A percentile compares a stretch with the other conserved stretches of the same genome.
These are phyloP conservation scores for Rhineura floridana DNA, from an alignment of 2,113 vertebrate genomes.

Conservation along the genomic window DNA sequence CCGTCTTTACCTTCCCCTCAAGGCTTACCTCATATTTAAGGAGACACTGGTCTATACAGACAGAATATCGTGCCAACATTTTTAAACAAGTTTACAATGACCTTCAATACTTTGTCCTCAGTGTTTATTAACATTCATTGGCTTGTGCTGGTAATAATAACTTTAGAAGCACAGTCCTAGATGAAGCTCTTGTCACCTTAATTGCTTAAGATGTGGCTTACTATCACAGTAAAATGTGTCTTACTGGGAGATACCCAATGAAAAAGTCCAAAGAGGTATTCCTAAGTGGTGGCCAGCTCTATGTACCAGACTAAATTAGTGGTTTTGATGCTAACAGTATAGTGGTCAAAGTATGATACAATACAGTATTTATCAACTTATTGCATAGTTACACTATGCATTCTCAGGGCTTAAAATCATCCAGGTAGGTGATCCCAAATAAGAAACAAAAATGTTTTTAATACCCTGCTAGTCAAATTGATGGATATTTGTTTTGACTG, in stretches of 20 bases:
- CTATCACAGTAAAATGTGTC: too few relatives aligned
- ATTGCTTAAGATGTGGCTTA: too few relatives aligned
- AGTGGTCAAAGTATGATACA: not conserved
- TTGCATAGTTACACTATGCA: not conserved
- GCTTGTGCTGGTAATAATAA: not conserved
- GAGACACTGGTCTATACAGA: not conserved
- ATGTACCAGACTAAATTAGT: not conserved
- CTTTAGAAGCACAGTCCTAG: not conserved
- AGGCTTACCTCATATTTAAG: not conserved
- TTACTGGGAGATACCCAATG: not conserved
- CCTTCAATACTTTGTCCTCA: not conserved
- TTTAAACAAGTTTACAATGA: not conserved
- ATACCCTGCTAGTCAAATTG: not conserved
- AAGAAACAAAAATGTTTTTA: not conserved
- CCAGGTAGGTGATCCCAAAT: not conserved
- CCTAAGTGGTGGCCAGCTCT: not conserved
- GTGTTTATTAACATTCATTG: not conserved
- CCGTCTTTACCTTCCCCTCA: not conserved
- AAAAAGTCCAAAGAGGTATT: not conserved
- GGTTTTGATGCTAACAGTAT: not conserved
- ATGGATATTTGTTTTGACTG: slow-evolving; percentile 47
- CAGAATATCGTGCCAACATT: not conserved
- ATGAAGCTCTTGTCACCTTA: not conserved
- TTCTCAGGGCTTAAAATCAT: not conserved
- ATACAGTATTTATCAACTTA: not conserved